These are phyloP conservation scores for Aramus guarauna DNA, from an alignment of 2,113 vertebrate genomes.

Conservation along the genomic window DNA sequence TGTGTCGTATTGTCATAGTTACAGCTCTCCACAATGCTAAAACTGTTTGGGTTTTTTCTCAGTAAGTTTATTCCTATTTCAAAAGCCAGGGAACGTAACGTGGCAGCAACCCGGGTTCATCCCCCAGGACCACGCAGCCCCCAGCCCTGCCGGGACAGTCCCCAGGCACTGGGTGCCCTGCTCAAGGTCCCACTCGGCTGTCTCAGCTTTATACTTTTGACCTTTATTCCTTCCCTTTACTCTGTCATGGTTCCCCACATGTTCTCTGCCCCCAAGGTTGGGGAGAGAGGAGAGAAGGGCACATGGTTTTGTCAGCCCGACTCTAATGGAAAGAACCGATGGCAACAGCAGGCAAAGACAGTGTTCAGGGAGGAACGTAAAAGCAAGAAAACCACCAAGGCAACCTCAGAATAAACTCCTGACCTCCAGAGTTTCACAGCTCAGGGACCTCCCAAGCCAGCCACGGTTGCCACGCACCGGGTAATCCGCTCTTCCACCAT, in stretches of 20 bases:
- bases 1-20: rapidly evolving
- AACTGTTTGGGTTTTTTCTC: neutral
- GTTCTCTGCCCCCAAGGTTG: too few relatives aligned
- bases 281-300: too few relatives aligned
- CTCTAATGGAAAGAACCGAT: rapidly evolving
- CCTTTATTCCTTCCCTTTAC: neutral
- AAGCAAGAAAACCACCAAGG: neutral
- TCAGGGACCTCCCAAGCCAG: neutral
- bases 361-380: neutral
- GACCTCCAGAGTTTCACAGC: neutral
- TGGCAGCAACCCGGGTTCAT: rapidly evolving
- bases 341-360: neutral
- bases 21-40: rapidly evolving
- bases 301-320: neutral
- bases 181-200: neutral
- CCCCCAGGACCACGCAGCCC: rapidly evolving
- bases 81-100: rapidly evolving
- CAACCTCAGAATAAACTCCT: neutral
- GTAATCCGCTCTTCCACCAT: rapidly evolving
- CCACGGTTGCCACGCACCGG: rapidly evolving
- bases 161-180: rapidly evolving
- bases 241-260: rapidly evolving
- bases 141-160: neutral
- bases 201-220: neutral
- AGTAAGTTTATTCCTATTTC: neutral